These are phyloP conservation scores for Euwallacea fornicatus DNA, from an alignment of 1,140 invertebrate genomes.

Conservation along the genomic window DNA sequence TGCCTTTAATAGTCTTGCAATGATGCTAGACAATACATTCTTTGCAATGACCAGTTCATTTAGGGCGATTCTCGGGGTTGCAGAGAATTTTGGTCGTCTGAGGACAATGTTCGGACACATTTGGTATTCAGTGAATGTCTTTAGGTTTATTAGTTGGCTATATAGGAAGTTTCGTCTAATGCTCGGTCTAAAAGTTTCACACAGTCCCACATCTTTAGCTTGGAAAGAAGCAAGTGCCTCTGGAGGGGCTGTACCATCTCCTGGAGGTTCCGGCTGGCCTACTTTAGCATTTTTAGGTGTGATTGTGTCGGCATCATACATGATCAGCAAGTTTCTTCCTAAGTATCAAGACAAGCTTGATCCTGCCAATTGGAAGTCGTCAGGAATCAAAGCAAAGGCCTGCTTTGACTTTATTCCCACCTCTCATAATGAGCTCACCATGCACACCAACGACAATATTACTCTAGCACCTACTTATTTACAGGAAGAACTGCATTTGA, in stretches of 20 bases:
- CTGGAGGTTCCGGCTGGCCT: conserved; percentile 63
- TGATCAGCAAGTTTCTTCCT: conserved; percentile 82
- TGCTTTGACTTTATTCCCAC: conserved; percentile 76
- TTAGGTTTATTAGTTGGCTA: conserved; percentile 77
- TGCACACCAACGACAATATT: conserved; percentile 76
- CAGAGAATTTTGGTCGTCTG: conserved; percentile 88
- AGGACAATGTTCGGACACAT: conserved; percentile 80
- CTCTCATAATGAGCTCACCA: conserved; percentile 73
- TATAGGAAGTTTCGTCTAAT: conserved; percentile 72
- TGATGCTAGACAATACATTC: conserved; percentile 96
- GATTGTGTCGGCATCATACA: conserved; percentile 85
- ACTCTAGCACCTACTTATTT: conserved; percentile 80
- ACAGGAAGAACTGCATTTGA: conserved; percentile 67
- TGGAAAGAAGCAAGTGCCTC: conserved; percentile 64
- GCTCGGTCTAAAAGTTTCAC: conserved; percentile 60
- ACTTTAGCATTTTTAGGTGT: conserved; percentile 82
- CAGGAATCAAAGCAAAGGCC: conserved; percentile 71
- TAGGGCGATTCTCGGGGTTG: conserved; percentile 90
- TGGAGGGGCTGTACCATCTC: conserved; percentile 51
- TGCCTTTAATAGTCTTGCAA: conserved; percentile 89
- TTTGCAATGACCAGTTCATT: conserved; percentile 94
- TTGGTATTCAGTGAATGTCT: conserved; percentile 80
- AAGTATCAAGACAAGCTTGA: conserved; percentile 59
- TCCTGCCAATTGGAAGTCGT: conserved; percentile 68
- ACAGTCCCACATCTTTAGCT: conserved; percentile 50